These are phyloP conservation scores for Anorthoa munda DNA, from an alignment of 2,888 invertebrate species.

Conservation along the genomic window DNA sequence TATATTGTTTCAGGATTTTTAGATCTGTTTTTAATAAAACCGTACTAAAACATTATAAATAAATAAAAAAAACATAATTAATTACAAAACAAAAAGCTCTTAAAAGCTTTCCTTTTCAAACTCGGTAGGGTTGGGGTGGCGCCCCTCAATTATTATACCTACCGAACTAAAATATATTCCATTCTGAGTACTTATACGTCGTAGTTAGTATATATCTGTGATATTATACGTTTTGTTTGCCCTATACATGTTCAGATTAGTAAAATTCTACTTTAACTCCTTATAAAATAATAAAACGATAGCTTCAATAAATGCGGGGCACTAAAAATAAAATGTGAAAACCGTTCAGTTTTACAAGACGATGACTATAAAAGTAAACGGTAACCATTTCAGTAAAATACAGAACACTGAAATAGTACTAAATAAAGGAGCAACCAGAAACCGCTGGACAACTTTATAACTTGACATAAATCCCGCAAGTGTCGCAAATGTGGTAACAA, in stretches of 20 bases:
- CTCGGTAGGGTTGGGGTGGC: slow-evolving; percentile 87
- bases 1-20: slow-evolving; percentile 28
- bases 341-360: slow-evolving; percentile 64
- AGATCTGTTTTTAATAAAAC: slow-evolving; percentile 46
- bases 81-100: slow-evolving; percentile 90
- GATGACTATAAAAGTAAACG: slow-evolving; percentile 64
- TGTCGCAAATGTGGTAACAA: slow-evolving; percentile 66
- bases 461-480: slow-evolving; percentile 65
- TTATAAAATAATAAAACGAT: slow-evolving; percentile 55
- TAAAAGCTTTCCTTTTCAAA: slow-evolving; percentile 89
- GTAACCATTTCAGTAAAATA: slow-evolving; percentile 62
- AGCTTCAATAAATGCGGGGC: slow-evolving; percentile 51
- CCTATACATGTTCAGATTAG: slow-evolving; percentile 21
- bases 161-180: slow-evolving; percentile 85
- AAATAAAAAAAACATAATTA: slow-evolving; percentile 85
- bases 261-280: slow-evolving; percentile 45
- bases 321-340: slow-evolving; percentile 63
- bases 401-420: slow-evolving; percentile 58
- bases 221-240: slow-evolving; percentile 45
- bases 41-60: slow-evolving; percentile 77
- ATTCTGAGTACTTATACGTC: slow-evolving; percentile 79
- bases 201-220: slow-evolving; percentile 46
- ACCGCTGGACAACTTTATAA: slow-evolving; percentile 61
- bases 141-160: slow-evolving; percentile 86
- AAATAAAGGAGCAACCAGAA: slow-evolving; percentile 58